phyloP scores from a whole-genome alignment of 2,888 invertebrate species.

The Oscheius sp. region DNA sequence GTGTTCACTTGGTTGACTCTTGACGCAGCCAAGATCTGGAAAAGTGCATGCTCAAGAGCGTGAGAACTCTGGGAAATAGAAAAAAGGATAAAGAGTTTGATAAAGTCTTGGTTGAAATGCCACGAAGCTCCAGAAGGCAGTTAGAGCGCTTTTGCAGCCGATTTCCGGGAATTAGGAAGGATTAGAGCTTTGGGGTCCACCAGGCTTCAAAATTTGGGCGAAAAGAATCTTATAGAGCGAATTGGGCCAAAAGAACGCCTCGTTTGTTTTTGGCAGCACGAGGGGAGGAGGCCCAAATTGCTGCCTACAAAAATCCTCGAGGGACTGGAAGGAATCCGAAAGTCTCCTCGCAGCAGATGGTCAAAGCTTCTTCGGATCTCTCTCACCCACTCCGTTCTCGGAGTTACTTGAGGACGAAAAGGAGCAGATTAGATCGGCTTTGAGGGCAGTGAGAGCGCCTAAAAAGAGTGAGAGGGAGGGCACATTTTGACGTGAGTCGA shows the following conservation, averaged over 20 bases:
- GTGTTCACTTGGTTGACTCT: too few relatives aligned
- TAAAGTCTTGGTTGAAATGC: too few relatives aligned
- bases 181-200: slow-evolving; percentile 26
- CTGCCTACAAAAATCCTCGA: slow-evolving; percentile 15
- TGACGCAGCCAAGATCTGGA: too few relatives aligned
- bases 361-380: background rate
- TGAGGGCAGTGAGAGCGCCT: background rate
- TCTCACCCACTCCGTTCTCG: background rate
- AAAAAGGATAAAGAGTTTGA: too few relatives aligned
- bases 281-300: slow-evolving; percentile 9
- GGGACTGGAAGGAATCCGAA: slow-evolving; percentile 26
- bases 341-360: background rate
- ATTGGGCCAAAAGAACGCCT: background rate
- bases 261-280: too few relatives aligned
- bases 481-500: background rate
- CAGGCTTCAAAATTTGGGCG: background rate
- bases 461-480: background rate
- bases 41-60: too few relatives aligned
- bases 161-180: slow-evolving; percentile 38
- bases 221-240: background rate
- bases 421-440: slow-evolving; percentile 25
- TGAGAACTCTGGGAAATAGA: too few relatives aligned
- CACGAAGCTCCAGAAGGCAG: slow-evolving; percentile 7
- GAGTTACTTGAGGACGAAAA: slow-evolving; percentile 24
- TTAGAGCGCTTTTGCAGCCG: slow-evolving; percentile 36